Percentiles rank a stretch among this genome's conserved stretches.
phyloP scores from a whole-genome alignment of 2,797 vertebrate species.

The Neomorphus geoffroyi region DNA sequence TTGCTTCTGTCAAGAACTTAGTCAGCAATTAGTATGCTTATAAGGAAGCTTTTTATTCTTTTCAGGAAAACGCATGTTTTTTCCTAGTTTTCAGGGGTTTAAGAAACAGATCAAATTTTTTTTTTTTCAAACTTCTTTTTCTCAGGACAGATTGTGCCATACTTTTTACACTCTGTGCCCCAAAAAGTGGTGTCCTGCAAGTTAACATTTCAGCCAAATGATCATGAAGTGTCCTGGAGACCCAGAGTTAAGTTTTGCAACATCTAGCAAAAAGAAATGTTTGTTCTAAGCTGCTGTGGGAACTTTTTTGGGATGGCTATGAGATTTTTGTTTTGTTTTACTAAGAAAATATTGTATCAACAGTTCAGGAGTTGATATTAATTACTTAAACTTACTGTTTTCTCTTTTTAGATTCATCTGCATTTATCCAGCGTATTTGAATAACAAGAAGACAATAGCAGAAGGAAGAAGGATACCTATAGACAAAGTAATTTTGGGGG shows the following conservation, averaged over 20 bases:
- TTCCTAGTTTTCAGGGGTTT: neutral
- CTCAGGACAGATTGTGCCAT: fast-evolving
- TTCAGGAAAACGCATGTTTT: neutral
- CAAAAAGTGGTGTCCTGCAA: neutral
- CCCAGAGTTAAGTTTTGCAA: neutral
- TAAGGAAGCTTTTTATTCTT: neutral
- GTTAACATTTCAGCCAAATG: neutral
- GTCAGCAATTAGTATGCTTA: neutral
- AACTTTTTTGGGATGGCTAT: neutral
- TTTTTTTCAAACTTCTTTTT: neutral
- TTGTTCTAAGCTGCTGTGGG: neutral
- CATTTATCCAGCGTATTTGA: conserved; percentile 93
- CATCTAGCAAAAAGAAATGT: neutral
- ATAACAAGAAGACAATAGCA: conserved; percentile 95
- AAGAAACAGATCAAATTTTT: neutral
- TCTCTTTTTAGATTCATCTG: conserved; percentile 86
- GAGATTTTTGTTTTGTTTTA: neutral
- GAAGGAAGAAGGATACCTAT: conserved; percentile 90
- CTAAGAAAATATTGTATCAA: neutral
- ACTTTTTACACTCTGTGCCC: fast-evolving
- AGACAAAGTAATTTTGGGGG: conserved; percentile 83
- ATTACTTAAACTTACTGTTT: neutral
- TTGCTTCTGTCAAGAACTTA: neutral
- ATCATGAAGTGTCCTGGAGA: neutral
- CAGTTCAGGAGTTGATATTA: neutral